Evolutionary conservation across 1,140 invertebrate species (phyloP), one percentile per base, ranked within the genome.

Genomic region (Thaumatotibia leucotreta): DNA sequence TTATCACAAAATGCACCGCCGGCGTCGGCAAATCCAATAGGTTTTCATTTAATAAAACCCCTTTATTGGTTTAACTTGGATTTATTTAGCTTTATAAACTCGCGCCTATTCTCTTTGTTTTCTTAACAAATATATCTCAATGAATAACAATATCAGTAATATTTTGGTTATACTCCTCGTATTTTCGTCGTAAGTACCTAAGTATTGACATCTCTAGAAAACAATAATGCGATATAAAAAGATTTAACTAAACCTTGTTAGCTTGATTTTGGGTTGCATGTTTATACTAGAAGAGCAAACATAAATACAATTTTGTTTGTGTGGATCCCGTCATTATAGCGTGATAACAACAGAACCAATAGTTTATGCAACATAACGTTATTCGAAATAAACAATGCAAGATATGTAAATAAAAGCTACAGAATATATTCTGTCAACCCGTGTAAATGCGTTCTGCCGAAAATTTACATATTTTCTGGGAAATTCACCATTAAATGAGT

Each of bases 21-120:
- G 74, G 58, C 77, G 77, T 69, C 76, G 67, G 79, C 77, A 80
- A 87, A 87, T 77, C 83, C 85, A 81, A 87, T 89, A 88, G 87
- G 83, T 86, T 87, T 88, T 87, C 84, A 85, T 88, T 86, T 84
- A 87, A 86, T 86, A 83, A 83, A 89, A 87, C 81, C 87, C 83
- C 86, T 88, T 89, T 88, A 88, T 89, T 88, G 87, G 87, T 87
- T 89, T 89, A 89, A 82, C 76, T 83, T 67, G 83, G 86, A 86
- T 87, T 89, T 86, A 83, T 74, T 58, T 75, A 67, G 75, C 75
- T 82, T 83, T 85, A 80, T 77, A 77, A 27, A 20, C 23, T 63
- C 35, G 31, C n/a, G 17, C 20, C 17, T 31, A 32, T 39, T 35
- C 29, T 17, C 31, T 63, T 33, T 39, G 61, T 33, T 63, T 63